phyloP scores from a whole-genome alignment of 2,113 vertebrate genomes.

The Nanorana parkeri region DNA sequence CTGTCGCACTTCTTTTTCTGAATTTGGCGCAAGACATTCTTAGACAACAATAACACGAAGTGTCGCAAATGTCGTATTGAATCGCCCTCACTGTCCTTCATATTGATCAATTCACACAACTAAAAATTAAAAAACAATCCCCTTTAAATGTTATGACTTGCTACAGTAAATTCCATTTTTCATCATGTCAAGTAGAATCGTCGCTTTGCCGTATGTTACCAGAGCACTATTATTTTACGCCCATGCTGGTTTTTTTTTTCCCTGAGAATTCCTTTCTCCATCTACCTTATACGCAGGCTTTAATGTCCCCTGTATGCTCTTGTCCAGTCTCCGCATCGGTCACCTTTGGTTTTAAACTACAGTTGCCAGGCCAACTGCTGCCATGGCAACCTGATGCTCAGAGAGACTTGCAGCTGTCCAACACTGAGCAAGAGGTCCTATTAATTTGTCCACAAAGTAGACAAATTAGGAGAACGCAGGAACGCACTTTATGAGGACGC shows the following conservation, averaged over 20 bases:
- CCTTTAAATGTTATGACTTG: too few relatives aligned
- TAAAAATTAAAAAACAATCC: too few relatives aligned
- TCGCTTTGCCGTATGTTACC: too few relatives aligned
- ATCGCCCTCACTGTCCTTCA: too few relatives aligned
- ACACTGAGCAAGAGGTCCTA: neutral
- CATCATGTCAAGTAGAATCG: too few relatives aligned
- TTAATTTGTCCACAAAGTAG: slow-evolving; percentile 8
- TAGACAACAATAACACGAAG: too few relatives aligned
- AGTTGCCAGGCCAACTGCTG: slow-evolving; percentile 33
- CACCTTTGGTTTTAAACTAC: slow-evolving; percentile 15
- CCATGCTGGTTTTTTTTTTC: neutral
- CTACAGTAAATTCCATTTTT: too few relatives aligned
- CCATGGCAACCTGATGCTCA: slow-evolving; percentile 15
- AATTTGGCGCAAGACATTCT: too few relatives aligned
- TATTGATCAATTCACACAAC: too few relatives aligned
- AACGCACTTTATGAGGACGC: neutral
- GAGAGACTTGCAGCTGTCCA: slow-evolving; percentile 28
- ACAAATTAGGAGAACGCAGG: neutral
- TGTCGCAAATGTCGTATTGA: too few relatives aligned
- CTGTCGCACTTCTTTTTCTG: too few relatives aligned
- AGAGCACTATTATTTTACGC: too few relatives aligned
- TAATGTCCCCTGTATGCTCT: neutral
- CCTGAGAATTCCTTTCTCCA: neutral
- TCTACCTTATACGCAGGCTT: neutral
- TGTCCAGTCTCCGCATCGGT: slow-evolving; percentile 13